A percentile compares a stretch with the other conserved stretches of the same genome.
Conservation (phyloP, 2,113 vertebrate genomes). For the Oenanthe oenanthe region DNA sequence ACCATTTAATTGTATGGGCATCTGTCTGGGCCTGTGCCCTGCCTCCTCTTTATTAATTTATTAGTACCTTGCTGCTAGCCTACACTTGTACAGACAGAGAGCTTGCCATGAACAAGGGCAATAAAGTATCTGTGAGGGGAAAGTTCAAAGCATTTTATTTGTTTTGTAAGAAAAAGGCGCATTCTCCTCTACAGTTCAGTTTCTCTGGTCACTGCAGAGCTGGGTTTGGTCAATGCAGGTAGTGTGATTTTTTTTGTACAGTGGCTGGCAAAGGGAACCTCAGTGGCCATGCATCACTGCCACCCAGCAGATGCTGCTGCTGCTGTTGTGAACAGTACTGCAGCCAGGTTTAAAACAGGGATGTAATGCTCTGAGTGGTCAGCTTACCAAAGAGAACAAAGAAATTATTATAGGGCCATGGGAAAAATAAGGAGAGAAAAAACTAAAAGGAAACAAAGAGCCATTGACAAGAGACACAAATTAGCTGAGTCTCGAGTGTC, state of each 20-base stretch:
- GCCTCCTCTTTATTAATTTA: background rate
- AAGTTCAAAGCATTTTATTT: background rate
- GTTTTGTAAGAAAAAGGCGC: background rate
- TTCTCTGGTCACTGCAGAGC: background rate
- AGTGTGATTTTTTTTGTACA: background rate
- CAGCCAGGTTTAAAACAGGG: background rate
- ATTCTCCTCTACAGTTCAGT: background rate
- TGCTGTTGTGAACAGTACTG: background rate
- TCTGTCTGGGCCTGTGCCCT: background rate
- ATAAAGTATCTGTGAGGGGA: background rate
- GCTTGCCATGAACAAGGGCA: background rate
- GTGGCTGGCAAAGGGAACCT: background rate
- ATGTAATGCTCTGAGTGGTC: background rate
- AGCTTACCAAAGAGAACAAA: slow-evolving; percentile 41
- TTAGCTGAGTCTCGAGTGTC: slow-evolving; percentile 29
- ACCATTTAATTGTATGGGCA: background rate
- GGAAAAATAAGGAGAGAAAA: background rate
- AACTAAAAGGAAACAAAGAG: slow-evolving; percentile 34
- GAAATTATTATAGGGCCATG: background rate
- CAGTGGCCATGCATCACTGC: accelerated
- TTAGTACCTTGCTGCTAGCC: background rate
- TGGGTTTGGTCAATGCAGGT: background rate
- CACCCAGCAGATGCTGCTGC: background rate
- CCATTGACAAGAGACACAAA: slow-evolving; percentile 44
- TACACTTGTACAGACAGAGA: background rate